Base-by-base conservation (phyloP, 2,113 vertebrate genomes). In the Lagopus muta region DNA sequence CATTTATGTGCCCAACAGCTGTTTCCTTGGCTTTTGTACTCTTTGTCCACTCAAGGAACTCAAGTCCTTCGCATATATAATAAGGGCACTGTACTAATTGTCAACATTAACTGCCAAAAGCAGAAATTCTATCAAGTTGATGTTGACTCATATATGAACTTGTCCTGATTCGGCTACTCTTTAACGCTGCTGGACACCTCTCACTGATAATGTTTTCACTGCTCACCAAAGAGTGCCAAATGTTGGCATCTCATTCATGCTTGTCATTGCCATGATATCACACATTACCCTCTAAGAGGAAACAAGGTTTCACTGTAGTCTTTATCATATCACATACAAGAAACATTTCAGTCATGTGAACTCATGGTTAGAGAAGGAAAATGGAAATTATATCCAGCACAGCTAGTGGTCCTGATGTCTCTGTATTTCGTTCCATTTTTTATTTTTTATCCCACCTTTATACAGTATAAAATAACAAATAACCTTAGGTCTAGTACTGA, bases 191-290 rank as follows among this genome's bases (percentile, higher is more conserved):
- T 96, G 96, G 95, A 97, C 96, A 96, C 83, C 79, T 85, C 89
- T 96, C 89, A 93, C 91, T 95, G 86, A 61, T 82, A 91, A 93
- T 94, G 79, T 82, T 94, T 95, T 86, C 66, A 43, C 66, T 89
- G 86, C 64, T 93, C 73, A 89, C 75, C 69, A 89, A 94, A 83
- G 92, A 94, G 88, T 94, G 95, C 85, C 91, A 96, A 94, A 89
- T 45, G 28, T 77, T 97, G 97, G 96, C 96, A 94, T 92, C 84
- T 90, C 87, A 92, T 95, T 90, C 94, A 94, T 94, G 92, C 92
- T 93, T 97, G 94, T 95, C 96, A 97, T 85, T 96, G 85, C 82
- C 96, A 96, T 94, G 94, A 95, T 95, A 94, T 94, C 91, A 94
- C 82, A 88, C 55, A 79, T 87, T 85, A 47, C 4, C 28, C 54